Conservation (phyloP, 2,113 vertebrate genomes). For the Amia ocellicauda region DNA sequence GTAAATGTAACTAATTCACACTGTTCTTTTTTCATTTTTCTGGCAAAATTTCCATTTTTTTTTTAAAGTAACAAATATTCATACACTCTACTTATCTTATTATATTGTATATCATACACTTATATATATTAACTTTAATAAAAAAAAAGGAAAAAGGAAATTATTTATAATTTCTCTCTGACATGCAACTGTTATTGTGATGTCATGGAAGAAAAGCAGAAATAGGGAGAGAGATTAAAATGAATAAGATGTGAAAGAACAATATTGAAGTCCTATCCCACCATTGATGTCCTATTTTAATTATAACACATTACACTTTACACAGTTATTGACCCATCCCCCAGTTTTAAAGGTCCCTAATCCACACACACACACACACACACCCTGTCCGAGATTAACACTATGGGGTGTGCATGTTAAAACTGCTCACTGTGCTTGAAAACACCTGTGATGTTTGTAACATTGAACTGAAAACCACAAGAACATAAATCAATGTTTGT, state of each 20-base stretch:
- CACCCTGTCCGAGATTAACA: conserved; percentile 34
- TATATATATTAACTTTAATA: no score
- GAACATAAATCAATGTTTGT: conserved; percentile 67
- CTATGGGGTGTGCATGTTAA: conserved; percentile 66
- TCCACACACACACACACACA: conserved; percentile 39
- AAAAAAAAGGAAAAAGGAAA: no score
- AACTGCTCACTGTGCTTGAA: conserved; percentile 52
- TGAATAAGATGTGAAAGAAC: background rate
- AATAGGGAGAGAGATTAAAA: no score
- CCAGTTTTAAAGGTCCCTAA: conserved; percentile 38
- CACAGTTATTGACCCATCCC: conserved; percentile 56
- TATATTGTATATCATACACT: no score
- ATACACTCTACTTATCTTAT: no score
- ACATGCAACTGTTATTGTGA: background rate
- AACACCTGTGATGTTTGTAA: conserved; percentile 56
- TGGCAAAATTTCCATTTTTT: no score
- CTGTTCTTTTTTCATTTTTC: no score
- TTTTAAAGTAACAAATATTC: no score
- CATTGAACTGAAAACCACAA: conserved; percentile 43
- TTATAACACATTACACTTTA: conserved; percentile 48
- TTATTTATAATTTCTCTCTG: background rate
- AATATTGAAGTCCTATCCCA: conserved; percentile 8
- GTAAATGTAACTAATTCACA: no score
- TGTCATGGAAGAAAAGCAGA: background rate
- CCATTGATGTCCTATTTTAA: conserved; percentile 46